phyloP scores from a whole-genome alignment of 2,113 vertebrate species.

The Motacilla alba region DNA sequence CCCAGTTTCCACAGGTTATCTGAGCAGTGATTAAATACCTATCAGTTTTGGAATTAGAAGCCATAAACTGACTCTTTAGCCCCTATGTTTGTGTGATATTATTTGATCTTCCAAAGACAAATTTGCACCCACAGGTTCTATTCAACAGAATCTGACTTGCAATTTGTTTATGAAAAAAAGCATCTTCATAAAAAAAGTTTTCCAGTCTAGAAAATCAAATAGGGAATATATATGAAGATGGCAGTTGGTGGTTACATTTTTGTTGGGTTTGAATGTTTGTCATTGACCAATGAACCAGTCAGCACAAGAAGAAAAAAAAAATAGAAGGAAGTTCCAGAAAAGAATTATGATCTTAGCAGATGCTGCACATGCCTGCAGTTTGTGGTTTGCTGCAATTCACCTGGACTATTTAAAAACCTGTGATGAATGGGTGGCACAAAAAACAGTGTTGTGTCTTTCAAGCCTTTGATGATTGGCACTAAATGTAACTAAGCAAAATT shows the following conservation, averaged over 20 bases:
- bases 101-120: slow-evolving; percentile 44
- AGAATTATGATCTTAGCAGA: neutral
- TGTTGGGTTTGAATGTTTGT: slow-evolving; percentile 25
- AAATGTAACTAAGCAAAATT: slow-evolving; percentile 42
- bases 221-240: neutral
- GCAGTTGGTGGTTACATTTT: neutral
- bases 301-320: neutral
- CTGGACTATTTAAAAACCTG: slow-evolving; percentile 16
- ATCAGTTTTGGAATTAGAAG: slow-evolving; percentile 1
- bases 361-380: neutral
- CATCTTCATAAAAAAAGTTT: slow-evolving; percentile 61
- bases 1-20: neutral
- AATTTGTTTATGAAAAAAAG: neutral
- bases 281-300: slow-evolving; percentile 18
- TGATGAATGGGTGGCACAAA: slow-evolving; percentile 14
- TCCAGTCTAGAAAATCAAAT: slow-evolving; percentile 11
- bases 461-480: slow-evolving; percentile 2
- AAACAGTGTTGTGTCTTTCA: slow-evolving; percentile 15
- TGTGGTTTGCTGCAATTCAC: slow-evolving; percentile 2
- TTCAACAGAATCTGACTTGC: neutral
- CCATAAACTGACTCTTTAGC: slow-evolving; percentile 11
- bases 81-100: slow-evolving; percentile 7
- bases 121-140: slow-evolving; percentile 11
- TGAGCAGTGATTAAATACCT: slow-evolving; percentile 22
- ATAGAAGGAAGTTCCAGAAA: neutral